phyloP scores from a whole-genome alignment of 2,888 invertebrate genomes.

The Eremobia ochroleuca region DNA sequence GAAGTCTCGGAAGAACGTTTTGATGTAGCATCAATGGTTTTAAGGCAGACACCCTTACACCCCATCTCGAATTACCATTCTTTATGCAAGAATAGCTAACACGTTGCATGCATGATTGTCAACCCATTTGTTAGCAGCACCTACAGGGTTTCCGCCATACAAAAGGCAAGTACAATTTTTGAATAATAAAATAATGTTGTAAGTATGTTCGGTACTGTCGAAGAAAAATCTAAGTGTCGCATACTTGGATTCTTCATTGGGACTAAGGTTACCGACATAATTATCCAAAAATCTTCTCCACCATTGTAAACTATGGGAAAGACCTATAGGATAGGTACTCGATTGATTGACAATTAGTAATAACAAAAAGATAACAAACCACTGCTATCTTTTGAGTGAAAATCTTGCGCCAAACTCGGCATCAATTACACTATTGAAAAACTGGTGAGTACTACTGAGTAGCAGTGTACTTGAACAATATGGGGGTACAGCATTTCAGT shows the following conservation, averaged over 20 bases:
- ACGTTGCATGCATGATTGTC: not conserved
- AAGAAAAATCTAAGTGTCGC: not conserved
- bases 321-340: not conserved
- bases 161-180: not conserved
- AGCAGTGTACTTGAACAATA: constrained; percentile 23
- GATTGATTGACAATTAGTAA: not conserved
- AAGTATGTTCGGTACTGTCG: not conserved
- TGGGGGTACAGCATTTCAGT: constrained; percentile 23
- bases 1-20: not conserved
- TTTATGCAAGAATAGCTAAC: not conserved
- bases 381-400: not conserved
- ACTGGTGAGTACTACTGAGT: not conserved
- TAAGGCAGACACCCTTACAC: not conserved
- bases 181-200: not conserved
- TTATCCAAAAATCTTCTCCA: not conserved
- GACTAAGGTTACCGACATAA: not conserved
- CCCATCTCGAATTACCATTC: not conserved
- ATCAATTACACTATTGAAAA: constrained; percentile 25
- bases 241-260: not conserved
- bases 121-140: not conserved
- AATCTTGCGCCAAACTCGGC: not conserved
- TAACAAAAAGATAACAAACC: not conserved
- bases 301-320: not conserved
- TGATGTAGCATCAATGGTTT: not conserved
- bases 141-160: not conserved